Evolutionary conservation across 1,140 invertebrate species (phyloP), one percentile per base, ranked within the genome.

Genomic region (Portunus trituberculatus): DNA sequence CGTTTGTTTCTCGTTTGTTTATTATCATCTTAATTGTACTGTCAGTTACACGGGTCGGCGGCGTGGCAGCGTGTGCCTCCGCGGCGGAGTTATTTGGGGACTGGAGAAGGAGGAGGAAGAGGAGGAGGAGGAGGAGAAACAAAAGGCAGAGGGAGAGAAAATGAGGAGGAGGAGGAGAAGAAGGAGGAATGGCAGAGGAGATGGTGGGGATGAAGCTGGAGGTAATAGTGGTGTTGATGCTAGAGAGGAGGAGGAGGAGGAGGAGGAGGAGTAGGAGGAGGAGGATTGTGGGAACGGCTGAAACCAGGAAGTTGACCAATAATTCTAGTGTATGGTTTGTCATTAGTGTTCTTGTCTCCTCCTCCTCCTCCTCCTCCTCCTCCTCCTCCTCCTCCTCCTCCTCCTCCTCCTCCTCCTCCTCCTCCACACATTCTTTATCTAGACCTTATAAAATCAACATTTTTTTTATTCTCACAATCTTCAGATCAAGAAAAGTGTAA

Each of bases 341-440:
- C 67, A 76, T 76, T 76, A n/a, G 25, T 76, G 67, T 76, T n/a
- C 67, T 76, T 8, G 0, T 20, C 7, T 16, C 20, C 67, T 76
- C 67, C 67, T 76, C 67, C 67, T 76, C 67, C 67, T 76, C 67
- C 67, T 76, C 67, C n/a, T 76, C 67, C 67, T 76, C n/a, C 67
- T 76, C 67, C 67, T 76, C 67, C 67, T 76, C 67, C 67, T 76
- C 67, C 67, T n/a, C 67, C 67, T 4, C 1, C 39, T 39, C n/a
- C n/a, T n/a, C n/a, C n/a, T n/a, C n/a, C n/a, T n/a, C n/a, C n/a
- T n/a, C n/a, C n/a, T n/a, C n/a, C n/a, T n/a, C n/a, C n/a, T n/a
- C n/a, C n/a, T n/a, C n/a, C n/a, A n/a, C n/a, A n/a, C n/a, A n/a
- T n/a, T n/a, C n/a, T n/a, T n/a, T n/a, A n/a, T n/a, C n/a, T n/a